phyloP scores from a whole-genome alignment of 2,113 vertebrate genomes.

The Chaetura pelagica region DNA sequence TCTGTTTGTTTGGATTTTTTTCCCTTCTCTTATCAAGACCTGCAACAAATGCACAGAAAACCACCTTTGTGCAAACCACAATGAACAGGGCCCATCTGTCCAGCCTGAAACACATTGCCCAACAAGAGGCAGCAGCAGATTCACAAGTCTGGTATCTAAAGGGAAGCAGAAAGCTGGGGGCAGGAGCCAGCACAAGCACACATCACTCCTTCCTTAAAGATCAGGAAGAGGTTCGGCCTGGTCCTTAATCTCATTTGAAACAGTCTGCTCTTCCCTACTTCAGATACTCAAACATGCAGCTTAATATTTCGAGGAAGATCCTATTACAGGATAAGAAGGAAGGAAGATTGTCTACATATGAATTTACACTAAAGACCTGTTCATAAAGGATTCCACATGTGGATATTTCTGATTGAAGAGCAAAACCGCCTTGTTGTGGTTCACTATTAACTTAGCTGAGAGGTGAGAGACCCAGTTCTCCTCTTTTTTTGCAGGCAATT shows the following conservation, averaged over 20 bases:
- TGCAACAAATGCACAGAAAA: not conserved
- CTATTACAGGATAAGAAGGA: not conserved
- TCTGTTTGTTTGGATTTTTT: not conserved
- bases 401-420: not conserved
- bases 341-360: not conserved
- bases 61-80: not conserved
- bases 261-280: not conserved
- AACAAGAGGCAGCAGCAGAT: not conserved
- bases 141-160: not conserved
- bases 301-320: not conserved
- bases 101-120: not conserved
- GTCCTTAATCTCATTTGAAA: not conserved
- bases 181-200: not conserved
- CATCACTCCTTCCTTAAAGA: not conserved
- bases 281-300: not conserved
- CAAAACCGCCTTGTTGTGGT: not conserved
- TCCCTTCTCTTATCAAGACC: not conserved
- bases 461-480: not conserved
- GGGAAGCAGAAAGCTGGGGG: not conserved
- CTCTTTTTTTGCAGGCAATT: not conserved
- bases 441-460: not conserved
- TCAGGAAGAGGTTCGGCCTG: not conserved
- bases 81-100: not conserved
- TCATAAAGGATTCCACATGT: not conserved
- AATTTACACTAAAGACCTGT: not conserved